Percentiles rank a stretch among this genome's conserved stretches.
Conservation (phyloP, 1,140 invertebrate genomes). For the Leptonema lineaticorne region DNA sequence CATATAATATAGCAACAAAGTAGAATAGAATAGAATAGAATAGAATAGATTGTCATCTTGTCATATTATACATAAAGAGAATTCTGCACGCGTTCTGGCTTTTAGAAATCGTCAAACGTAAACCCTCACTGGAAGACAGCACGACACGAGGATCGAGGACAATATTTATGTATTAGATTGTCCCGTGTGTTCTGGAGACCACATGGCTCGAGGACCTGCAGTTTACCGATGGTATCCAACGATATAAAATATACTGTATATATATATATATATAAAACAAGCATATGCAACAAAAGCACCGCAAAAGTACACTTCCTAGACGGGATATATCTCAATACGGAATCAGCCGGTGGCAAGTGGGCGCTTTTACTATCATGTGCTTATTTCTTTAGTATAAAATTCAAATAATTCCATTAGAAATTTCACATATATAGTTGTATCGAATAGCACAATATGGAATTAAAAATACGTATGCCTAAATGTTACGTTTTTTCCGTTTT, state of each 20-base stretch:
- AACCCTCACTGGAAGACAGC: too few species aligned
- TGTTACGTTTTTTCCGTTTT: too few species aligned
- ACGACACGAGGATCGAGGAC: background rate
- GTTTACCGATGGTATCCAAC: background rate
- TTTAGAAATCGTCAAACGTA: background rate
- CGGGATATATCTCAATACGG: conserved; percentile 20
- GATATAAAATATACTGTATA: conserved; percentile 5
- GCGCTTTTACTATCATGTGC: background rate
- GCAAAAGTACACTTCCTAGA: conserved; percentile 21
- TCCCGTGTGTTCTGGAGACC: background rate
- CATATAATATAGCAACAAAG: too few species aligned
- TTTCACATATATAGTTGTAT: too few species aligned
- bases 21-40: too few species aligned
- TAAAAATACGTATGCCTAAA: too few species aligned
- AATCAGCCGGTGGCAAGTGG: background rate
- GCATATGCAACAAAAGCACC: conserved; percentile 13
- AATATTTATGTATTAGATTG: background rate
- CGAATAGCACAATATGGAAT: too few species aligned
- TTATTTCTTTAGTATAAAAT: too few species aligned
- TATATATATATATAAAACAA: too few species aligned
- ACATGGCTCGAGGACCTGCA: conserved; percentile 1
- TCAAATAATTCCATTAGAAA: background rate
- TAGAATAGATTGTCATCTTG: too few species aligned
- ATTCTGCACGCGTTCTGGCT: background rate
- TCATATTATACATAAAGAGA: too few species aligned